Evolutionary conservation across 2,797 vertebrate genomes (phyloP), one percentile per base, ranked within the genome.

Genomic region (Halcyon smyrnensis): DNA sequence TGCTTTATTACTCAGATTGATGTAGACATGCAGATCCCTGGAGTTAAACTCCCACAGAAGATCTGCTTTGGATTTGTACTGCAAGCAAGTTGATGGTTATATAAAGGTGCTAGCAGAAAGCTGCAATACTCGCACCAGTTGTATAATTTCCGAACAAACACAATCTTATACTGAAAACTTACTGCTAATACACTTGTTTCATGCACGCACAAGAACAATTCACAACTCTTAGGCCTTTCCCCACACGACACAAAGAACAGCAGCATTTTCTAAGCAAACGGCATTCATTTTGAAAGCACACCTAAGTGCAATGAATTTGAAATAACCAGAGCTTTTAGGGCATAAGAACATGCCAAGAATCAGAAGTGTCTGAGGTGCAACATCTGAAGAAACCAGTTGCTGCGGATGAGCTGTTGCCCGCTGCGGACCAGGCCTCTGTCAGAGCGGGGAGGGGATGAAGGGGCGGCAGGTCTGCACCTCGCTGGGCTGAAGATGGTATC

Each of bases 1-100:
- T 16, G 43, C 80, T 91, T 90, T 70, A 48, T 85, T 83, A 71
- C 34, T 93, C 84, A 75, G 87, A 39, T 65, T 69, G 65, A 80
- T 45, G 56, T 0, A 91, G 93, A 89, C 73, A 18, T 4, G 54
- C 79, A 54, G 87, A 92, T 46, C 70, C 73, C 84, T 51, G 23
- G 82, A 86, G 83, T 59, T 75, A 25, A 92, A 95, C 76, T 75
- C 81, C 73, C 62, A 65, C 76, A 81, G 71, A 89, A 90, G 90
- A 93, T 67, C 83, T 89, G 70, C 85, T 76, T 63, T 76, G 60
- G 74, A 63, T 76, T 90, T 70, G 64, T 84, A 74, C 41, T 60
- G 51, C 60, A 76, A 54, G 90, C 39, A 59, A 67, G 79, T 60
- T 69, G 46, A 82, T 27, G 36, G 63, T 70, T 89, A 84, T 30